A percentile compares a stretch with the other conserved stretches of the same genome.
phyloP scores from a whole-genome alignment of 2,113 vertebrate genomes.

The Regulus satrapa region DNA sequence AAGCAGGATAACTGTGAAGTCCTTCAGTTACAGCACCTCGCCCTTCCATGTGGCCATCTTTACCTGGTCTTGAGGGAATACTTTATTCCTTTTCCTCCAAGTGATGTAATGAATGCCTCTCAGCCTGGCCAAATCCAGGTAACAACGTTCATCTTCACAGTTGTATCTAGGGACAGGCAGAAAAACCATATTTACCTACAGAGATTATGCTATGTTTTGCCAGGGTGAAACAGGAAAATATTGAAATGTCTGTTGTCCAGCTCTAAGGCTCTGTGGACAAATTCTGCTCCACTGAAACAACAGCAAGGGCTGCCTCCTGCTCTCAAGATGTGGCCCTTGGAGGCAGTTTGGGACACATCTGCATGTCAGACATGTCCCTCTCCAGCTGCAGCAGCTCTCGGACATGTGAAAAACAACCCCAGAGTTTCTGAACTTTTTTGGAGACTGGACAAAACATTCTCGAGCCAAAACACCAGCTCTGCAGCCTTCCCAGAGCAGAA shows the following conservation, averaged over 20 bases:
- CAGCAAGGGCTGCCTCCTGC: not conserved
- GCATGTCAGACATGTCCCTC: not conserved
- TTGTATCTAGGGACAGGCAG: conserved; percentile 83
- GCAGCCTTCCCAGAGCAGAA: not conserved
- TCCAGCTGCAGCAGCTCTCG: not conserved
- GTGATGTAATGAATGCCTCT: conserved; percentile 91
- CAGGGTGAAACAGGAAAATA: not conserved
- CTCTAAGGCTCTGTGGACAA: not conserved
- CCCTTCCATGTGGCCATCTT: not conserved
- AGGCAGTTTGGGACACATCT: not conserved
- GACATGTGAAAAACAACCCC: not conserved
- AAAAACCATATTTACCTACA: not conserved
- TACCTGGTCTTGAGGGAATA: conserved; percentile 95
- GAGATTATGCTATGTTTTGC: not conserved
- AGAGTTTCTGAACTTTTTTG: not conserved
- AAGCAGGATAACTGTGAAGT: not conserved
- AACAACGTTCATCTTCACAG: conserved; percentile 95
- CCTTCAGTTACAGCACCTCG: not conserved
- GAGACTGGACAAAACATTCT: not conserved
- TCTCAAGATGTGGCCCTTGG: not conserved
- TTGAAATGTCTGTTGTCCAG: not conserved
- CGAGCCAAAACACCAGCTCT: not conserved
- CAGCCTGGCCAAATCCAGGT: conserved; percentile 92
- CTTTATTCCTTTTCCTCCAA: conserved; percentile 88
- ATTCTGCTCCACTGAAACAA: not conserved